Evolutionary conservation across 2,888 invertebrate genomes (phyloP).

Genomic region (Habroteleia sp.): DNA sequence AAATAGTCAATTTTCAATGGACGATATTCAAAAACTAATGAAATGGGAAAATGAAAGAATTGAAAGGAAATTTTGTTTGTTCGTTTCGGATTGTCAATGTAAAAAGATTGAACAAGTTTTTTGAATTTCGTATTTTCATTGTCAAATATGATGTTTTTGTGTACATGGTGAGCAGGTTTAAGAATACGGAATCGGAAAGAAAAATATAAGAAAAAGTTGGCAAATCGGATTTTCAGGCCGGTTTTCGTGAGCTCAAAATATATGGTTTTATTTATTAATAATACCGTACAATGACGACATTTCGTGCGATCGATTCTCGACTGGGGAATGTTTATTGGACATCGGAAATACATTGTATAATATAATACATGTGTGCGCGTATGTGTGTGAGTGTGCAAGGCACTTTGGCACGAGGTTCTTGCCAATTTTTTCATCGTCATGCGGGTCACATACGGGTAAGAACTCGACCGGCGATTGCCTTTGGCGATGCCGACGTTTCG

Average conservation of each 20-base stretch:
- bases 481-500: conserved; percentile 27
- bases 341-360: conserved; percentile 10
- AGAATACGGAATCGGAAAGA: too few relatives aligned
- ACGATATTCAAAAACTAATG: too few relatives aligned
- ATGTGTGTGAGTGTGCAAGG: neutral
- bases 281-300: neutral
- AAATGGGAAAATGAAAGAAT: too few relatives aligned
- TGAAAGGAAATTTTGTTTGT: too few relatives aligned
- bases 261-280: neutral
- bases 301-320: conserved; percentile 1
- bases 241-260: neutral
- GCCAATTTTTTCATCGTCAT: conserved; percentile 65
- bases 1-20: too few relatives aligned
- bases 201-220: neutral
- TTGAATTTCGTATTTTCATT: too few relatives aligned
- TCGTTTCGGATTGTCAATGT: too few relatives aligned
- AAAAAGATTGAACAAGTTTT: too few relatives aligned
- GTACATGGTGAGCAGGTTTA: too few relatives aligned
- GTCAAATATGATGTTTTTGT: too few relatives aligned
- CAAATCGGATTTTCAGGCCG: neutral
- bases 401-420: conserved; percentile 51
- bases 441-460: conserved; percentile 61
- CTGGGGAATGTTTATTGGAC: conserved; percentile 13
- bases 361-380: neutral
- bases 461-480: conserved; percentile 48